Evolutionary conservation across 1,140 invertebrate genomes (phyloP).

Genomic region (Zaprionus lachaisei): DNA sequence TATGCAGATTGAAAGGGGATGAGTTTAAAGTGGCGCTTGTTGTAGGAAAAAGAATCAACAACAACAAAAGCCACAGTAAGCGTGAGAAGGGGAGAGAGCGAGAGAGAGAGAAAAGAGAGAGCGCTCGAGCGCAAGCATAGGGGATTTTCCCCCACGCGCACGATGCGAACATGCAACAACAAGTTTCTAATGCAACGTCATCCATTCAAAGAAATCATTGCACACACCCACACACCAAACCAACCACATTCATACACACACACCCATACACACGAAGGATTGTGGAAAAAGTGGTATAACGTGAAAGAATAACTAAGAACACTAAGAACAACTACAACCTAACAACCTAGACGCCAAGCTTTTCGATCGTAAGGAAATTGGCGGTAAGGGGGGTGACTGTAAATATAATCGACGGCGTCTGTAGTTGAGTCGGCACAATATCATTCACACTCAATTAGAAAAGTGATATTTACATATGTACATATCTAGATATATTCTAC

Average conservation of each 20-base stretch:
- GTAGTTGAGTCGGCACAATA: background rate
- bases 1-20: constrained; percentile 71
- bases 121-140: constrained; percentile 12
- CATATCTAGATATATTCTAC: constrained; percentile 5
- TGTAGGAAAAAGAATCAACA: constrained; percentile 61
- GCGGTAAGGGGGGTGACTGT: constrained; percentile 3
- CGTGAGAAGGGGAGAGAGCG: constrained; percentile 21
- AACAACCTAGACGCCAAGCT: constrained; percentile 31
- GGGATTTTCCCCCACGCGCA: constrained; percentile 28
- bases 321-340: constrained; percentile 32
- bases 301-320: constrained; percentile 21
- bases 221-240: constrained; percentile 29
- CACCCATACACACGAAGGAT: constrained; percentile 17
- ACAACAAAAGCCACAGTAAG: background rate
- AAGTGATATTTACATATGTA: constrained; percentile 2
- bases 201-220: constrained; percentile 74
- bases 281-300: constrained; percentile 18
- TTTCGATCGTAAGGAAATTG: constrained; percentile 22
- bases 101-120: constrained; percentile 26
- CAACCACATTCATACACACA: constrained; percentile 2
- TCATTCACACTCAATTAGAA: constrained; percentile 9
- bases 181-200: constrained; percentile 77
- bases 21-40: constrained; percentile 80
- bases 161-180: constrained; percentile 44
- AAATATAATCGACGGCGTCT: constrained; percentile 49